Evolutionary conservation across 2,113 vertebrate species (phyloP).

Genomic region (Cyphomyrus discorhynchus): DNA sequence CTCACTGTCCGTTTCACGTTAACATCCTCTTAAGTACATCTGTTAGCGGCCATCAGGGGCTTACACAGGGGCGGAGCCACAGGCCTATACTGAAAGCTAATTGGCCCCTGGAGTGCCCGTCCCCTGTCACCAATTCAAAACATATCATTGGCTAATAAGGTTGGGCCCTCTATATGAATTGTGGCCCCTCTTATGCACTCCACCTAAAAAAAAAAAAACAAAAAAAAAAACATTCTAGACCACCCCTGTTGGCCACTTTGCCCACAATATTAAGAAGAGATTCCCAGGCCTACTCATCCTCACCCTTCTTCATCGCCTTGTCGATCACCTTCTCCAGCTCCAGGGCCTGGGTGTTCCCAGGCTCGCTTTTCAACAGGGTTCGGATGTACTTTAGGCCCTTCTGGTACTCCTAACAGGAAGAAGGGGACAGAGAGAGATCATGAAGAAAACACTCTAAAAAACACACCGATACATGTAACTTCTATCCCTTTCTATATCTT

Average conservation of each 20-base stretch:
- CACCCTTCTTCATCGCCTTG: constrained; percentile 81
- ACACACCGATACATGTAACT: background rate
- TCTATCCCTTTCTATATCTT: background rate
- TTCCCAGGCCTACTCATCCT: background rate
- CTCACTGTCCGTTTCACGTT: background rate
- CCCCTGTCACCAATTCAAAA: background rate
- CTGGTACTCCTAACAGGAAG: constrained; percentile 71
- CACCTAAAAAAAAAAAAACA: background rate
- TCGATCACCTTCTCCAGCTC: constrained; percentile 81
- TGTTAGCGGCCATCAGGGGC: background rate
- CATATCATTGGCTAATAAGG: no score
- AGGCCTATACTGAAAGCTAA: background rate
- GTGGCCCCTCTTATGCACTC: background rate
- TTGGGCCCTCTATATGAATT: no score
- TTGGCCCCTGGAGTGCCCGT: background rate
- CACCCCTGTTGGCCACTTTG: background rate
- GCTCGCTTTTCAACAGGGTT: constrained; percentile 73
- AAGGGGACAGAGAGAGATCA: background rate
- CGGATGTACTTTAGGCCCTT: constrained; percentile 75
- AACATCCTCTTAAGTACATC: background rate
- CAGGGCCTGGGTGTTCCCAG: constrained; percentile 76
- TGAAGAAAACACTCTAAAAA: background rate
- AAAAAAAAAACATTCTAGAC: background rate
- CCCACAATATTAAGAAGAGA: background rate
- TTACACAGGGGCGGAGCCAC: background rate